Evolutionary conservation across 2,113 vertebrate genomes (phyloP), one percentile per base, ranked within the genome.

Genomic region (Hippopotamus amphibius): DNA sequence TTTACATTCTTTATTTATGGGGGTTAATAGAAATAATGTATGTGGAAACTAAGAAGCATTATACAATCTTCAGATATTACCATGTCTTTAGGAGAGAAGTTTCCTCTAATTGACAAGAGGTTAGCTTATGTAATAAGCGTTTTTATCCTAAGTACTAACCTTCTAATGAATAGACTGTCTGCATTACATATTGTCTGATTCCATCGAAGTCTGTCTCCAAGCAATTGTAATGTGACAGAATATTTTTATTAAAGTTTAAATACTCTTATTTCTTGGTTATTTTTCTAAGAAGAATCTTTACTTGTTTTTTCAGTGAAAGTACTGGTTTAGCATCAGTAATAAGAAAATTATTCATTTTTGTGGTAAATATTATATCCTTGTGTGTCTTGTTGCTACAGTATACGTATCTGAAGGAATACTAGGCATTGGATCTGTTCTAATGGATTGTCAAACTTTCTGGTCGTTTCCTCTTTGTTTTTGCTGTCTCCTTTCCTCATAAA

Each of bases 241-340:
- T 82, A 74, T 93, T 93, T 96, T 96, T 87, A 82, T 77, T 95
- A 59, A 92, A 77, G 57, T 63, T 71, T 81, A 91, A 81, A 63
- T 93, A 37, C 37, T 88, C 68, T 91, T 81, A 55, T 80, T 63
- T 88, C 71, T 87, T 85, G 30, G 13, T 50, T 65, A 80, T 85
- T 95, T 96, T 66, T 72, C 48, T 61, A 69, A 90, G 28, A 76
- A 7, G 30, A 69, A 41, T 80, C 37, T 74, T 95, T 69, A 37
- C 71, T 65, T 92, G 2, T 72, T 33, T 77, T 86, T 89, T 77
- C 13, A 77, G 53, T 71, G 12, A 63, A 74, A 86, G 17, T 59
- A 30, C 61, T 86, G 50, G 16, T 53, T 90, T 90, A 69, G 26
- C 46, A 79, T 80, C 33, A 46, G 15, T 63, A 37, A 50, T 57